Evolutionary conservation across 2,113 vertebrate genomes (phyloP), one percentile per base, ranked within the genome.

Genomic region (Procavia capensis): DNA sequence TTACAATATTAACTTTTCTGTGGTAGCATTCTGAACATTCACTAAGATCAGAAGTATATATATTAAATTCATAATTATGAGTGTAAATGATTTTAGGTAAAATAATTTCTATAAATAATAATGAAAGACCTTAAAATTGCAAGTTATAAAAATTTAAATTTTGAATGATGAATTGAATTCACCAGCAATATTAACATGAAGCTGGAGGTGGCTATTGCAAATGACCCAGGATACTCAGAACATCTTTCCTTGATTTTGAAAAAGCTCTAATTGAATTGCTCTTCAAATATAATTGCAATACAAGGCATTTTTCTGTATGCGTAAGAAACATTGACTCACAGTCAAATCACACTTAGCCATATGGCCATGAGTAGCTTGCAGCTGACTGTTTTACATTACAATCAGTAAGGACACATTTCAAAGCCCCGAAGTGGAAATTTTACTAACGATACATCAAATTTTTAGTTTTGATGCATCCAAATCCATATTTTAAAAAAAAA

Each of bases 121-220:
- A 90, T 85, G 45, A 85, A 1, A 89, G n/a, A 80, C 3, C 6
- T 86, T 72, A 34, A 3, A 74, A 50, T 82, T 91, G 9, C 3
- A 88, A 88, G 82, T 91, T 80, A 72, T 88, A 85, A 95, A 93
- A 76, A 86, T 95, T 84, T 20, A 68, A 24, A 66, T 75, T 93
- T 87, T 88, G 16, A 43, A 1, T 93, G 66, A 95, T 85, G 31
- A 89, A 64, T 20, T 68, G 9, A 63, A 5, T 87, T 89, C 24
- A 64, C 91, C 76, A 80, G 57, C 16, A 78, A 72, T 54, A 81
- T 64, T 70, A 64, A 90, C 75, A 75, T 39, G 27, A 95, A 90
- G 14, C 47, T 91, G 64, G 64, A 91, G 24, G 41, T 10, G 50
- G 57, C 59, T 89, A 79, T 64, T 93, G 59, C 10, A 93, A 93